A percentile compares a stretch with the other conserved stretches of the same genome.
phyloP scores from a whole-genome alignment of 2,113 vertebrate genomes.

The Cyanistes caeruleus region DNA sequence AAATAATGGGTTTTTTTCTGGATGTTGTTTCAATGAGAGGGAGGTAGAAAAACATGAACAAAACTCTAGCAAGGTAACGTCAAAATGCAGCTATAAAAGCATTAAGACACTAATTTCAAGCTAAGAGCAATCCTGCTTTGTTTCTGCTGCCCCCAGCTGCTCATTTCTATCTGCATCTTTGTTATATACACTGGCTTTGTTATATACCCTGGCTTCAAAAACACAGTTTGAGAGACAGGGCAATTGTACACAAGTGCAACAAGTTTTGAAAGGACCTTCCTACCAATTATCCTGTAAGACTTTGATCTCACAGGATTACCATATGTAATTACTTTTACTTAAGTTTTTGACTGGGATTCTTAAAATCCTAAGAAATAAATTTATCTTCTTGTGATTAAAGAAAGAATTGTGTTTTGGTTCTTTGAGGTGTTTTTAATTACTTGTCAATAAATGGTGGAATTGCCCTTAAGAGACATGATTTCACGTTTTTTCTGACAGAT shows the following conservation, averaged over 20 bases:
- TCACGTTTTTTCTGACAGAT: not conserved
- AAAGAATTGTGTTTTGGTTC: not conserved
- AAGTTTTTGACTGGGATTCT: not conserved
- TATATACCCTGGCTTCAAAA: not conserved
- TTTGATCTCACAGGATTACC: not conserved
- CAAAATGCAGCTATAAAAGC: not conserved
- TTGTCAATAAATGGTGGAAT: not conserved
- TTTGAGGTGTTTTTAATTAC: not conserved
- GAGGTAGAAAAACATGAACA: not conserved
- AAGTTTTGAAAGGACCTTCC: not conserved
- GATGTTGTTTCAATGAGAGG: not conserved
- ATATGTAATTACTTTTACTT: not conserved
- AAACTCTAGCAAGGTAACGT: not conserved
- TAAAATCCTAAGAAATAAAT: not conserved
- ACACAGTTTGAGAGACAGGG: not conserved
- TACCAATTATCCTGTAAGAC: not conserved
- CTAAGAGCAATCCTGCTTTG: not conserved
- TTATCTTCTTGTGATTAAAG: not conserved
- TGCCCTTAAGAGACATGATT: not conserved
- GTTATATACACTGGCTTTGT: not conserved
- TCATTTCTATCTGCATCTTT: not conserved
- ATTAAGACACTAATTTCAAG: not conserved
- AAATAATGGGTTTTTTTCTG: not conserved
- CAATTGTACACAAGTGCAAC: not conserved
- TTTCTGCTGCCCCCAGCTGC: conserved; percentile 32